Evolutionary conservation across 2,797 vertebrate species (phyloP).

Genomic region (Capromys pilorides): DNA sequence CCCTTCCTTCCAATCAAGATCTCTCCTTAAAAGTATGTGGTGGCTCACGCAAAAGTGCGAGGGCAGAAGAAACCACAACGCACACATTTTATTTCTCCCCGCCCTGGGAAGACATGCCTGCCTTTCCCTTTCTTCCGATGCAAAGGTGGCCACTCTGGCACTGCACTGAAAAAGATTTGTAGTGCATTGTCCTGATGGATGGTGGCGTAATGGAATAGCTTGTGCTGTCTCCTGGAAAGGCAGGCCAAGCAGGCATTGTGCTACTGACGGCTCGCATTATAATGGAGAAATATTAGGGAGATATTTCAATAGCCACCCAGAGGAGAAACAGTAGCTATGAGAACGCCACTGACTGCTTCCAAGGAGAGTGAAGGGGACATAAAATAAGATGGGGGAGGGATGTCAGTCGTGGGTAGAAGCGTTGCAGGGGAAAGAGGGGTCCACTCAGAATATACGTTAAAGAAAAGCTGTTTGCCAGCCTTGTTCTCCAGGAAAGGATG

Average conservation of each 20-base stretch:
- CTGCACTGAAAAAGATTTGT: conserved; percentile 68
- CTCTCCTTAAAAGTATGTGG: conserved; percentile 33
- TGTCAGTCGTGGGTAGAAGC: not conserved
- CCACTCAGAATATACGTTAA: conserved; percentile 27
- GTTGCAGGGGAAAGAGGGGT: conserved; percentile 1
- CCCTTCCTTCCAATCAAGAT: conserved; percentile 49
- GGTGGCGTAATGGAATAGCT: conserved; percentile 71
- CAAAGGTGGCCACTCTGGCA: conserved; percentile 53
- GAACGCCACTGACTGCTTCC: conserved; percentile 65
- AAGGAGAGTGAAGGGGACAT: conserved; percentile 40
- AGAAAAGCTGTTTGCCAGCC: conserved; percentile 1
- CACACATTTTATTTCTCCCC: conserved; percentile 69
- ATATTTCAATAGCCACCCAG: conserved; percentile 71
- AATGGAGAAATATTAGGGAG: conserved; percentile 72
- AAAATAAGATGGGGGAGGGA: not conserved
- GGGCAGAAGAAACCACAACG: conserved; percentile 25
- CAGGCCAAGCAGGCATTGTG: conserved; percentile 23
- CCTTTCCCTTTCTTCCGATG: conserved; percentile 67
- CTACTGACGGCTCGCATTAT: conserved; percentile 48
- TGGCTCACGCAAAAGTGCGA: conserved; percentile 55
- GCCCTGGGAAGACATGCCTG: conserved; percentile 29
- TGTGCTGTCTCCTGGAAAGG: conserved; percentile 63
- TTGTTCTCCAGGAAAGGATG: not conserved
- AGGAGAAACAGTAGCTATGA: conserved; percentile 71
- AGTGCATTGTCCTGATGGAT: conserved; percentile 71